Percentiles rank a stretch among this genome's conserved stretches.
Conservation (phyloP, 1,140 invertebrate genomes). For the Elysia chlorotica region DNA sequence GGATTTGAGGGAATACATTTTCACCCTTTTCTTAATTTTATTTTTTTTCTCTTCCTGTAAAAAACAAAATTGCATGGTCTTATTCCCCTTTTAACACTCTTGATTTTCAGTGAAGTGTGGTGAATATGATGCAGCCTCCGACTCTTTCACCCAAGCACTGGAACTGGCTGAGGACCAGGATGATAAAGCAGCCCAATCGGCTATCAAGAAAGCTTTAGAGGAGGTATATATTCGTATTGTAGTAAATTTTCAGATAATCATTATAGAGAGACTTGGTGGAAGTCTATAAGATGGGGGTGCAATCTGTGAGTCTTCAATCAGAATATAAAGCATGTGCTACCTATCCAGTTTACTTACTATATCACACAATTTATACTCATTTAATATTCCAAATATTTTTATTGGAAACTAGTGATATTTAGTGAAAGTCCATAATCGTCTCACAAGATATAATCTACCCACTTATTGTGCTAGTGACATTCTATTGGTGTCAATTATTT, state of each 20-base stretch:
- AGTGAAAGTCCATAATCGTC: no score
- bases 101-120: slow-evolving; percentile 49
- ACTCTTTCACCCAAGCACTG: slow-evolving; percentile 50
- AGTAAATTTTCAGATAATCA: neutral
- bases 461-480: no score
- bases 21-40: neutral
- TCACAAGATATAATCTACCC: no score
- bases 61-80: neutral
- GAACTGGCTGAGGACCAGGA: slow-evolving; percentile 51
- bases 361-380: neutral
- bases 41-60: neutral
- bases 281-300: neutral
- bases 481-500: no score
- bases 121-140: slow-evolving; percentile 47
- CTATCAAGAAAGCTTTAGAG: slow-evolving; percentile 54
- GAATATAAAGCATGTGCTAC: neutral
- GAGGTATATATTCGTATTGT: slow-evolving; percentile 35
- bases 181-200: slow-evolving; percentile 47
- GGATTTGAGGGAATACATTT: neutral
- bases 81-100: neutral
- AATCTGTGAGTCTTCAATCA: no score
- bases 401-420: no score
- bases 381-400: neutral
- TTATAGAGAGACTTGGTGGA: neutral
- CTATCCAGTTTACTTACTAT: neutral